Conservation (phyloP, 2,797 vertebrate species). For the Coracias cyanogaster region DNA sequence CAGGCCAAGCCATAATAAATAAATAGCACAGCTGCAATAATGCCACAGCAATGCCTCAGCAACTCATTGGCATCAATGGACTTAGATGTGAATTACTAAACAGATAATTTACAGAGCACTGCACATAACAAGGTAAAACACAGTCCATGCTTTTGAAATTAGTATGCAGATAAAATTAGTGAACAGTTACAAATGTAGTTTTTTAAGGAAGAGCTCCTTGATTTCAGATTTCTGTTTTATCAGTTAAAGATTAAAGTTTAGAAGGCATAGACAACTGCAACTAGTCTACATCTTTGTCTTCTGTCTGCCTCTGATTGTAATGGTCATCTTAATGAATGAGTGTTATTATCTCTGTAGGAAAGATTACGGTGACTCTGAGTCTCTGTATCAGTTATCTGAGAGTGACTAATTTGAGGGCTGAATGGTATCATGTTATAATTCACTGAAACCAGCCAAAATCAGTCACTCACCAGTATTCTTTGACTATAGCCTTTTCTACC, state of each 20-base stretch:
- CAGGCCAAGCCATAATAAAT: slow-evolving; percentile 21
- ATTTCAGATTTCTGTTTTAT: slow-evolving; percentile 15
- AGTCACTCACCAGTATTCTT: neutral
- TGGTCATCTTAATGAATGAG: slow-evolving; percentile 3
- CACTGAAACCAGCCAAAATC: neutral
- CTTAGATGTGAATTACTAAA: neutral
- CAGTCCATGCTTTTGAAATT: neutral
- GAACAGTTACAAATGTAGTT: neutral
- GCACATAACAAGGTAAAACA: neutral
- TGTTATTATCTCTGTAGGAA: slow-evolving; percentile 4
- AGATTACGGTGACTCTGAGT: neutral
- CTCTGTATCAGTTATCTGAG: neutral
- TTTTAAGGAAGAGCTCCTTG: neutral
- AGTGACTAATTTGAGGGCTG: neutral
- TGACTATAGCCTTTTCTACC: neutral
- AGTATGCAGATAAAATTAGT: neutral
- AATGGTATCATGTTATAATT: neutral
- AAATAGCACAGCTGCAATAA: neutral
- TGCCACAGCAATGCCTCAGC: neutral
- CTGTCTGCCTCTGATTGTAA: neutral
- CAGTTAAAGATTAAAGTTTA: neutral
- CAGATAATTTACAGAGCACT: neutral
- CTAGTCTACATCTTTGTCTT: neutral
- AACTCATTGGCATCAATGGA: neutral
- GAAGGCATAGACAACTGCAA: neutral